Base-by-base conservation (phyloP, 2,797 vertebrate species). In the Tokudaia muenninki region DNA sequence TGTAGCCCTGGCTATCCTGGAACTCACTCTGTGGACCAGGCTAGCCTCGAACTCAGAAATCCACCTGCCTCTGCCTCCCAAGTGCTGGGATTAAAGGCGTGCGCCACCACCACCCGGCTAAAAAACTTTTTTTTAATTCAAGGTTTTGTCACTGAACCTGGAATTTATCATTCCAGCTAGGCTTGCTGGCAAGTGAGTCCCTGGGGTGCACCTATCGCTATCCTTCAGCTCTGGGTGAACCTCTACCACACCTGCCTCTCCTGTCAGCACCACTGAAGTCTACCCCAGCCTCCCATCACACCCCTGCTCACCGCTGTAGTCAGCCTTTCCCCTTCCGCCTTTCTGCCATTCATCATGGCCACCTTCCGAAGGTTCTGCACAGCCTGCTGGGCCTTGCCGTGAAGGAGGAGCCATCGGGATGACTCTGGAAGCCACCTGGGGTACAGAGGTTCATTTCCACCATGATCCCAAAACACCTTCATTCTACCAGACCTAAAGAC, bases 361-460 rank as follows among this genome's bases (percentile, higher is more conserved):
- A 99, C 99, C 52, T 96, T 98, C 90, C 97, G 97, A 14, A 99
- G 99, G 95, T 99, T 99, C 97, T 97, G 97, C 55, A 99, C 83
- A 0, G 99, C 99, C 47, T 97, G 57, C 31, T 99, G 98, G 0
- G 98, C 72, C 87, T 98, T 98, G 72, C 98, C 98, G 0, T 97
- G 99, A 61, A 99, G 96, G 11, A 99, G 98, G 61, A 99, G 98
- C 99, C 99, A 99, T n/a, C 99, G 98, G 31, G 99, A 98, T 0
- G 99, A 99, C 97, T 99, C 99, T 47, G 98, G 98, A 84, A 99
- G 98, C 99, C 99, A 99, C 99, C 99, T 99, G 98, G 37, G 34
- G 67, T 12, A 8, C 0, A 61, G 41, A 79, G 57, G 24, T 2
- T 24, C 86, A 13, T 12, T 63, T 11, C 24, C 8, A 21, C 5